Percentiles rank a stretch among this genome's conserved stretches.
phyloP scores from a whole-genome alignment of 2,797 vertebrate genomes.

The Chiloscyllium punctatum region DNA sequence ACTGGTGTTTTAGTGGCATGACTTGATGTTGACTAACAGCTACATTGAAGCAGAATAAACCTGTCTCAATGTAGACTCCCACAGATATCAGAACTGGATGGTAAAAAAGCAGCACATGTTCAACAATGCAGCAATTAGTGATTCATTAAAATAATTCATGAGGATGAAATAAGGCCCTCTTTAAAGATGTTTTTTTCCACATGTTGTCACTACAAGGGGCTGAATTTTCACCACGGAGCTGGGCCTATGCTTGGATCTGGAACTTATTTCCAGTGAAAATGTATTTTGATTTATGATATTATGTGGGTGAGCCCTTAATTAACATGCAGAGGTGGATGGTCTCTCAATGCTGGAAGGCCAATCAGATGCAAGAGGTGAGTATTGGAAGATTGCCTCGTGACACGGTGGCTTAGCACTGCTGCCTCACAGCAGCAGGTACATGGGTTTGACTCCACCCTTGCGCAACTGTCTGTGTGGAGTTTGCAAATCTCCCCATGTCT shows the following conservation, averaged over 20 bases:
- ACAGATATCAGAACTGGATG: background rate
- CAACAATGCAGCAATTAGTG: background rate
- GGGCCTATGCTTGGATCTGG: background rate
- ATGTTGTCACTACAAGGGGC: background rate
- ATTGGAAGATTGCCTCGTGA: no score
- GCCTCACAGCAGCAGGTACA: no score
- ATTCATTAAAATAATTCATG: background rate
- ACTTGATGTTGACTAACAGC: background rate
- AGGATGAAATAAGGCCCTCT: background rate
- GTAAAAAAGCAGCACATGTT: background rate
- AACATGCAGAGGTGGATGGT: no score
- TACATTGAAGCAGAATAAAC: background rate
- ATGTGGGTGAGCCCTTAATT: no score
- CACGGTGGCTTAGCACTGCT: no score
- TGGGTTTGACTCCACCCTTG: no score
- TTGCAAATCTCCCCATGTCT: no score
- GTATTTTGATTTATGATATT: no score
- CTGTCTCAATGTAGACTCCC: background rate
- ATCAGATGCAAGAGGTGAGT: no score
- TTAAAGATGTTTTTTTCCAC: background rate
- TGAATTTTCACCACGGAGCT: no score
- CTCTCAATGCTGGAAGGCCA: no score
- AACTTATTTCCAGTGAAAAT: background rate
- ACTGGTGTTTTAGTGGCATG: background rate
- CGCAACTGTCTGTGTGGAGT: no score